Evolutionary conservation across 2,113 vertebrate genomes (phyloP).

Genomic region (Gobio gobio): DNA sequence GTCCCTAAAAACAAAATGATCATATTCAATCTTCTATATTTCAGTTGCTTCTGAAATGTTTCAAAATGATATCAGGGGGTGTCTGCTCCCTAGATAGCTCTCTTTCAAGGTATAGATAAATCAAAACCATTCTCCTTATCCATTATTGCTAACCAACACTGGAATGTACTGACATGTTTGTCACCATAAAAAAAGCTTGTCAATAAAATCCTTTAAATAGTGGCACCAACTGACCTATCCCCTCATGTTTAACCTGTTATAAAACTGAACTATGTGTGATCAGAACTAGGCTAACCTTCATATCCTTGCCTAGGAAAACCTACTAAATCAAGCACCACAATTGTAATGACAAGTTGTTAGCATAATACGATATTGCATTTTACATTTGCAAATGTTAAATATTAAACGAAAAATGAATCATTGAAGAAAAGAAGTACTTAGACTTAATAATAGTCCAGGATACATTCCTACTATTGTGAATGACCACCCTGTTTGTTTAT

Average conservation of each 20-base stretch:
- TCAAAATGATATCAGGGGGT: constrained; percentile 71
- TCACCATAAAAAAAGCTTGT: constrained; percentile 24
- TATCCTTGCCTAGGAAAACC: constrained; percentile 31
- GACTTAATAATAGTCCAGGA: neutral
- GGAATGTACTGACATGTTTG: constrained; percentile 58
- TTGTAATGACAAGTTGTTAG: neutral
- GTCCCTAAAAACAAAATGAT: constrained; percentile 47
- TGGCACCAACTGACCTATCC: constrained; percentile 50
- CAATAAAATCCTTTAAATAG: constrained; percentile 28
- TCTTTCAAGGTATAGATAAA: constrained; percentile 69
- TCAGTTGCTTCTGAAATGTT: constrained; percentile 73
- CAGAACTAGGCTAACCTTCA: constrained; percentile 48
- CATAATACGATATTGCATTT: neutral
- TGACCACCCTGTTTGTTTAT: constrained; percentile 23
- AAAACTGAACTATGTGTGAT: constrained; percentile 46
- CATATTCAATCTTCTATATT: constrained; percentile 66
- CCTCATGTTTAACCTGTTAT: constrained; percentile 50
- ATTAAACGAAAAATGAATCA: neutral
- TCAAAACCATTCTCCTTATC: constrained; percentile 42
- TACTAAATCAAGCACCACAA: constrained; percentile 52
- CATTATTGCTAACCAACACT: constrained; percentile 61
- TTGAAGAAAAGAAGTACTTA: neutral
- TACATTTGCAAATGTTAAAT: neutral
- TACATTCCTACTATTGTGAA: neutral
- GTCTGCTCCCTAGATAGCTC: constrained; percentile 69